phyloP scores from a whole-genome alignment of 2,888 invertebrate species.

The Subacronicta megacephala region DNA sequence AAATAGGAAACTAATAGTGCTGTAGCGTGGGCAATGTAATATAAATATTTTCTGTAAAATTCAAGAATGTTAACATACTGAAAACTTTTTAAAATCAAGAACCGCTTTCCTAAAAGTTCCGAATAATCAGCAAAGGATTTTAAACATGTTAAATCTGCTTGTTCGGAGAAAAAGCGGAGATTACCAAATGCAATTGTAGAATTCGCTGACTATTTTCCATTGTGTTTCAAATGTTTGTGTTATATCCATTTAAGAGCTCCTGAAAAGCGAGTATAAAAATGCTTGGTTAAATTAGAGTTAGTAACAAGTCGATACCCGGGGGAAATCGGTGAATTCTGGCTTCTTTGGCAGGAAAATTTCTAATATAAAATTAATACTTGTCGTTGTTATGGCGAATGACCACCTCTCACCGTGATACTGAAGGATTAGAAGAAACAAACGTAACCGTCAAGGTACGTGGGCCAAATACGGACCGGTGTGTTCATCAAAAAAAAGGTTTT shows the following conservation, averaged over 20 bases:
- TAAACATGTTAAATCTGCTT: slow-evolving; percentile 57
- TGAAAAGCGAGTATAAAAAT: neutral
- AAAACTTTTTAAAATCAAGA: neutral
- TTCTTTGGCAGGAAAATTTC: slow-evolving; percentile 5
- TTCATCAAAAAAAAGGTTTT: too few relatives aligned
- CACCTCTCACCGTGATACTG: too few relatives aligned
- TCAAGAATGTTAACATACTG: too few relatives aligned
- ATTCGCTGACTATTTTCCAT: slow-evolving; percentile 55
- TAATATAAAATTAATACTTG: neutral
- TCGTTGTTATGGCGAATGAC: too few relatives aligned
- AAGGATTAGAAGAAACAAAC: too few relatives aligned
- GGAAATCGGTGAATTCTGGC: slow-evolving; percentile 10
- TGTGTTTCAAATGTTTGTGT: slow-evolving; percentile 58
- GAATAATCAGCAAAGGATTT: slow-evolving; percentile 50
- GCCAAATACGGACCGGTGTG: too few relatives aligned
- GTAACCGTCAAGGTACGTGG: too few relatives aligned
- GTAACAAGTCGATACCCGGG: slow-evolving; percentile 3
- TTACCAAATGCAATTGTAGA: slow-evolving; percentile 55
- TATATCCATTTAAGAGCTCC: slow-evolving; percentile 53
- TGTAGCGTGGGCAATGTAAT: too few relatives aligned
- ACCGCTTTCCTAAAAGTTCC: slow-evolving; percentile 25
- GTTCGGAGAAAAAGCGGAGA: slow-evolving; percentile 49
- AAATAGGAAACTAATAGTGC: neutral
- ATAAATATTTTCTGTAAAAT: too few relatives aligned
- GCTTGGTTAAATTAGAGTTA: neutral